Evolutionary conservation across 2,113 vertebrate species (phyloP).

Genomic region (Pungitius pungitius): DNA sequence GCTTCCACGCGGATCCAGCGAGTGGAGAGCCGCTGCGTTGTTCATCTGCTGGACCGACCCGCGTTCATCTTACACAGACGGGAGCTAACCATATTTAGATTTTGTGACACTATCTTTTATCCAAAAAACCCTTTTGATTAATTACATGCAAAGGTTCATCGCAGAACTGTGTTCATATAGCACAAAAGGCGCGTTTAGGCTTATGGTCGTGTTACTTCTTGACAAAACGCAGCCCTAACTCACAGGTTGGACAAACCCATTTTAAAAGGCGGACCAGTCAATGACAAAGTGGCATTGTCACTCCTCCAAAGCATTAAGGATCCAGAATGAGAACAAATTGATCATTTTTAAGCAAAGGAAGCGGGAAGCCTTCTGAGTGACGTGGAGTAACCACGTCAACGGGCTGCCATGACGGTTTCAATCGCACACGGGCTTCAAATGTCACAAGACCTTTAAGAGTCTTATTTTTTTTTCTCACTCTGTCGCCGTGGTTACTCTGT

Average conservation of each 20-base stretch:
- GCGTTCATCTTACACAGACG: background rate
- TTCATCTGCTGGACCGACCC: background rate
- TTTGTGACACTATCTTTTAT: too few species aligned
- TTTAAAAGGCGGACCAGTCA: too few species aligned
- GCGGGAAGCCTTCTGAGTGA: background rate
- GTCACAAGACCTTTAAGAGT: slow-evolving; percentile 35
- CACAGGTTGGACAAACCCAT: too few species aligned
- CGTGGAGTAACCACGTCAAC: too few species aligned
- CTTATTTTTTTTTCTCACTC: background rate
- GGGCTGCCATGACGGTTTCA: background rate
- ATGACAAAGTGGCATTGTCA: too few species aligned
- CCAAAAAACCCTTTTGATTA: too few species aligned
- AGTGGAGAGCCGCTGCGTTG: too few species aligned
- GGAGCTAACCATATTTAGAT: background rate
- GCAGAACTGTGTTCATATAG: too few species aligned
- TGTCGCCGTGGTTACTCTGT: slow-evolving; percentile 55
- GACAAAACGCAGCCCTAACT: too few species aligned
- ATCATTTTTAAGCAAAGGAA: background rate
- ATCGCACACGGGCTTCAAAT: background rate
- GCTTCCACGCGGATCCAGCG: background rate
- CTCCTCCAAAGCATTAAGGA: background rate
- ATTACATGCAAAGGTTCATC: too few species aligned
- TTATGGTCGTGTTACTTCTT: too few species aligned
- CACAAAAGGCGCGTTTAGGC: too few species aligned
- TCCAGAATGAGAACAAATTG: background rate